Base-by-base conservation (phyloP, 1,140 invertebrate genomes). In the Aphaenogaster rudis region DNA sequence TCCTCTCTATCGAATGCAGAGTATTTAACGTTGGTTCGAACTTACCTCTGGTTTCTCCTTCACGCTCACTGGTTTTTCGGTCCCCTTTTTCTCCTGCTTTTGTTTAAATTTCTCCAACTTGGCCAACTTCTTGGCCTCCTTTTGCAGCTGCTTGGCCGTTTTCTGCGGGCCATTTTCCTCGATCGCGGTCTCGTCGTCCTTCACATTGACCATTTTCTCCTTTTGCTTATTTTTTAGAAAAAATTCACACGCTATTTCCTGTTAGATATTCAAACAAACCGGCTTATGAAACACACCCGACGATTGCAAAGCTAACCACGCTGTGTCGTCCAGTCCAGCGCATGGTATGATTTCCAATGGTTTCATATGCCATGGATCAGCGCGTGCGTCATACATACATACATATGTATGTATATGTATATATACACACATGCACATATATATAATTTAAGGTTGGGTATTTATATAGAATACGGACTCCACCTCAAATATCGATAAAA, bases 101-200 rank as follows among this genome's bases (percentile, higher is more conserved):
- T 98, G 97, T 94, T 98, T 97, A 63, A 99, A 97, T 95, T 99
- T 99, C 88, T 98, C 98, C 85, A 99, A 96, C 94, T 99, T 99
- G 0, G 98, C 98, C 57, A 97, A 96, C 93, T 98, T 98, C 87
- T 98, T 97, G 0, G 98, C 98, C 95, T 99, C 98, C 93, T 99
- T 99, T 94, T 98, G 97, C 54, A 98, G 94, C 93, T 99, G 98
- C 94, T 99, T 99, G 0, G 97, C 97, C 21, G 97, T 97, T 95
- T 98, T 98, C 71, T 96, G 96, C 86, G 96, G 96, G 2, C 93
- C 89, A 72, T 89, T 91, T 39, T 42, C 67, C 88, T 84, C 79
- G 3, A 87, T 77, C 33, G 48, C 86, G 13, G 78, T 71, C 33
- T 63, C 42, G 4, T 91, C 90, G 9, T 21, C 84, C 66, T 88